These are phyloP conservation scores for Aporophyla lueneburgensis DNA, from an alignment of 2,888 invertebrate genomes.

Conservation along the genomic window DNA sequence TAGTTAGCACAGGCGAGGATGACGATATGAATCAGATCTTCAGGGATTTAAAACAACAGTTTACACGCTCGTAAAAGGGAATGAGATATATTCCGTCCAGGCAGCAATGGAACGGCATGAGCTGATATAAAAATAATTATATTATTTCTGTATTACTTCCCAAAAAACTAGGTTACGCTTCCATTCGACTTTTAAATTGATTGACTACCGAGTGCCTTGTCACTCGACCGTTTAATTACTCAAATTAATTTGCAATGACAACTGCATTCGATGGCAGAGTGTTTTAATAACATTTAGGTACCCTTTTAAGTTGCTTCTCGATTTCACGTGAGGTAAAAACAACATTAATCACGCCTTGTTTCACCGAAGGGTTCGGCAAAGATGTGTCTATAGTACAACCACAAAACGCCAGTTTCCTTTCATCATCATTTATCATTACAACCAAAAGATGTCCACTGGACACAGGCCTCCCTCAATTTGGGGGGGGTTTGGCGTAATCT, in stretches of 20 bases:
- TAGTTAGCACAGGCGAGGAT: background rate
- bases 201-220: constrained; percentile 49
- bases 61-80: background rate
- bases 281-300: constrained; percentile 3
- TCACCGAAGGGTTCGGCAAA: too few species aligned
- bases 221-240: constrained; percentile 50
- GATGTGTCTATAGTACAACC: too few species aligned
- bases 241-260: constrained; percentile 57
- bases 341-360: too few species aligned
- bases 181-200: constrained; percentile 40
- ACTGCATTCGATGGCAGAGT: constrained; percentile 46
- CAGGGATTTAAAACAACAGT: background rate
- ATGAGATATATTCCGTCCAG: background rate
- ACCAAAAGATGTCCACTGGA: too few species aligned
- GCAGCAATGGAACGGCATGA: background rate
- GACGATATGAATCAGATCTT: background rate
- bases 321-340: constrained; percentile 12
- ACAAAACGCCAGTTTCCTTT: too few species aligned
- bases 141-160: background rate
- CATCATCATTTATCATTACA: too few species aligned
- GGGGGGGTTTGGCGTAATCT: too few species aligned
- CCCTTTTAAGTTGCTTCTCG: background rate
- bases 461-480: too few species aligned
- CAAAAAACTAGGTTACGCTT: constrained; percentile 1
- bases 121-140: background rate